Conservation (phyloP, 2,888 invertebrate species). For the Nymphalis urticae region DNA sequence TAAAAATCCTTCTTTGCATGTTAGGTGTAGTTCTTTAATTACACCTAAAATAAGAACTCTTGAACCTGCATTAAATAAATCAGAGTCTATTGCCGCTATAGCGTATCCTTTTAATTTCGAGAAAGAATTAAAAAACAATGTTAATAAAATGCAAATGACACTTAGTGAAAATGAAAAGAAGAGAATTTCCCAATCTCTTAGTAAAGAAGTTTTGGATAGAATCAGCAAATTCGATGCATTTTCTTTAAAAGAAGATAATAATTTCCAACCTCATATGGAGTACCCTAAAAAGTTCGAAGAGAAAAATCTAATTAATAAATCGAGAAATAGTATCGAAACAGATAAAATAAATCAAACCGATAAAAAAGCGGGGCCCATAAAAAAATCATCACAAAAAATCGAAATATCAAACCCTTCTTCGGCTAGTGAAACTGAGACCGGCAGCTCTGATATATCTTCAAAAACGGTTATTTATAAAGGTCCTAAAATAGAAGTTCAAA, state of each 20-base stretch:
- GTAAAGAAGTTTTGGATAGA: conserved; percentile 87
- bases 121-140: conserved; percentile 74
- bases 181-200: conserved; percentile 86
- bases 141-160: conserved; percentile 75
- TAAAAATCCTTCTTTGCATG: conserved; percentile 72
- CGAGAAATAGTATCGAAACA: conserved; percentile 34
- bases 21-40: conserved; percentile 82
- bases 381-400: conserved; percentile 56
- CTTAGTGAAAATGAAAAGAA: conserved; percentile 87
- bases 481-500: conserved; percentile 84
- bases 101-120: conserved; percentile 67
- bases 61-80: conserved; percentile 70
- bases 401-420: conserved; percentile 72
- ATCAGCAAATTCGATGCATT: conserved; percentile 52
- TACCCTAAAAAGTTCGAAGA: conserved; percentile 20
- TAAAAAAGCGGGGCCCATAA: conserved; percentile 67
- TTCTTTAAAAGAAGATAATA: conserved; percentile 11
- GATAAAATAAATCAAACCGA: conserved; percentile 51
- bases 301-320: conserved; percentile 17
- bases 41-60: conserved; percentile 65
- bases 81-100: conserved; percentile 82
- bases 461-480: conserved; percentile 85
- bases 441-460: conserved; percentile 86
- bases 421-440: conserved; percentile 86
- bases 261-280: neutral